Evolutionary conservation across 2,888 invertebrate species (phyloP).

Genomic region (Ophraella communa): DNA sequence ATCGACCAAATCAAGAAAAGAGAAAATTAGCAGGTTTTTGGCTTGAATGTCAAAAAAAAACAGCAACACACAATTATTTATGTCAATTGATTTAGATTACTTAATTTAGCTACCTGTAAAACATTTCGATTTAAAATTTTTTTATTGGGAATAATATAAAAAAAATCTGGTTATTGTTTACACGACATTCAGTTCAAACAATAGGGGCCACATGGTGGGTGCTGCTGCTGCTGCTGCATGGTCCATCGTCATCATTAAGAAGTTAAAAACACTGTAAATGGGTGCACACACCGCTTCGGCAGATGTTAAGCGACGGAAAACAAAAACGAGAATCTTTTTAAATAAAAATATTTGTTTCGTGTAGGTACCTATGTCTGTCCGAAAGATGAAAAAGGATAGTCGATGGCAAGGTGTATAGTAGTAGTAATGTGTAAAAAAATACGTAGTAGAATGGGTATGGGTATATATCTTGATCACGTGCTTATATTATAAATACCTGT

Average conservation of each 20-base stretch:
- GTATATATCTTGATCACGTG: background rate
- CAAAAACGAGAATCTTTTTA: background rate
- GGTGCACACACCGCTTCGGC: constrained; percentile 5
- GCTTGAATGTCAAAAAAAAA: no score
- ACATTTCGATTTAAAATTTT: no score
- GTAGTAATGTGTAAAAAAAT: constrained; percentile 26
- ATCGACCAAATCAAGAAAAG: no score
- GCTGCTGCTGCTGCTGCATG: constrained; percentile 2
- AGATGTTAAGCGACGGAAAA: constrained; percentile 15
- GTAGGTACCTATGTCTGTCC: background rate
- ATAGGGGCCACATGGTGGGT: constrained; percentile 1
- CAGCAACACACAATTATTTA: no score
- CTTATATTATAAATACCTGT: constrained; percentile 19
- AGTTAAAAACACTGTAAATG: no score
- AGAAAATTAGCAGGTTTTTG: no score
- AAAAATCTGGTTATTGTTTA: background rate
- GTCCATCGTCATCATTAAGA: constrained; percentile 1
- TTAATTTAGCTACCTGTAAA: no score
- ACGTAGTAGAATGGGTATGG: background rate
- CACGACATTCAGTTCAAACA: background rate
- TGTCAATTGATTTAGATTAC: no score
- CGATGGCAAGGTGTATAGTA: constrained; percentile 36
- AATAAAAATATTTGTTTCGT: background rate
- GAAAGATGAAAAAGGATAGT: background rate
- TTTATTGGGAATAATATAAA: no score